phyloP scores from a whole-genome alignment of 2,113 vertebrate genomes.

The Apaloderma vittatum region DNA sequence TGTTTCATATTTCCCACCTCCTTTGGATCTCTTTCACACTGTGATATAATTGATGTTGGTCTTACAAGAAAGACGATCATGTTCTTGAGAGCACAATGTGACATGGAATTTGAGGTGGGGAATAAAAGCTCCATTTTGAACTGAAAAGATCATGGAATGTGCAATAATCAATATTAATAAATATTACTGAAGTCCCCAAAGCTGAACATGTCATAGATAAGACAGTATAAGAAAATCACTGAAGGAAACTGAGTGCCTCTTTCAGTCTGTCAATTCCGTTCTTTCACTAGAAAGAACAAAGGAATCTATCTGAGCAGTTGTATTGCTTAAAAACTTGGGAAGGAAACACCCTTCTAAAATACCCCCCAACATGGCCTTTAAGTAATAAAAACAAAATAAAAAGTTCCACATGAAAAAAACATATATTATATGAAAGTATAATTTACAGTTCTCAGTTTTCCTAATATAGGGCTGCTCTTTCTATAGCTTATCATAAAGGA shows the following conservation, averaged over 20 bases:
- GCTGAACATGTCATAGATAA: background rate
- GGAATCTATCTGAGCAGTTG: background rate
- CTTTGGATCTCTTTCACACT: background rate
- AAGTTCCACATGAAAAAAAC: background rate
- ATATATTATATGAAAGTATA: background rate
- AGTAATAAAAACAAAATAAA: background rate
- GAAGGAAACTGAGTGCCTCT: background rate
- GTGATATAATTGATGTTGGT: background rate
- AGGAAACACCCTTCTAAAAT: background rate
- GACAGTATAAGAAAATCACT: background rate
- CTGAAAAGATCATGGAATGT: background rate
- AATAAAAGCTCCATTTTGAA: background rate
- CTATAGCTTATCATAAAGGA: background rate
- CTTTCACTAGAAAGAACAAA: background rate
- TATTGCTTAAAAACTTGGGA: background rate
- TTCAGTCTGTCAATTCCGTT: background rate
- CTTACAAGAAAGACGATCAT: background rate
- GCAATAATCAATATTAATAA: background rate
- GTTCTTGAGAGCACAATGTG: background rate
- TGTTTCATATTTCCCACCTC: background rate
- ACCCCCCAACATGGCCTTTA: background rate
- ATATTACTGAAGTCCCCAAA: background rate
- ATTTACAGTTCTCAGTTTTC: background rate
- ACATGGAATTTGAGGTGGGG: background rate
- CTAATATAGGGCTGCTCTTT: background rate